Evolutionary conservation across 92 coral and sea anemone species (phyloP), one percentile per base, ranked within the genome.

Genomic region (Bergia sp.): DNA sequence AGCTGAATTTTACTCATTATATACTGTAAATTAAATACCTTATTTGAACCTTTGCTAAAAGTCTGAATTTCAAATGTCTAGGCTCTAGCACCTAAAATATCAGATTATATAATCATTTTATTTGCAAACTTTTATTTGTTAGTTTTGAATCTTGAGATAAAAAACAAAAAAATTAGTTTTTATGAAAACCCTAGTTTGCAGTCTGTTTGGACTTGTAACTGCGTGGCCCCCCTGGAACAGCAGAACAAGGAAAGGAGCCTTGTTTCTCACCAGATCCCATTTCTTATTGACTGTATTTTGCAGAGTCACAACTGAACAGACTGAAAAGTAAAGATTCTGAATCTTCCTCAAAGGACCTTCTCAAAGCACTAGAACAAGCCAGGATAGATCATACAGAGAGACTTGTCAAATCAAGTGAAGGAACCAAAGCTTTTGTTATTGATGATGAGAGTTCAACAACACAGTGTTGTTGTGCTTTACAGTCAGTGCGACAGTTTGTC

Each of bases 301-400:
- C 79, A 84, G 87, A 84, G 71, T 44, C 77, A 1, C 87, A 65
- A 15, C 67, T 84, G 20, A 74, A 67, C 71, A 69, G 42, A 50
- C 78, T 84, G 42, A 84, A 84, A 50, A 79, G 79, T 2, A 84
- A 84, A 84, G 36, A 29, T 2, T 71, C 87, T 11, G 79, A 84
- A 49, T 37, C 79, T 36, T 71, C 87, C 3, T 84, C 87, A 43
- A 84, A 84, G 75, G 87, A 84, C 23, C 87, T 84, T 18, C 37
- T 84, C 53, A 71, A 72, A 71, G 87, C 87, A 10, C 44, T 84
- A 29, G 87, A 84, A 71, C 87, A 69, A 84, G 87, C 87, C 77
- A 84, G 87, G 9, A 84, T 84, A 37, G 87, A 71, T 71, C 87
- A 84, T 45, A 84, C 78, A 44, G 87, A 84, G 64, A 84, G 87